Conservation (phyloP, 1,140 invertebrate genomes). For the Drosophila mayri region DNA sequence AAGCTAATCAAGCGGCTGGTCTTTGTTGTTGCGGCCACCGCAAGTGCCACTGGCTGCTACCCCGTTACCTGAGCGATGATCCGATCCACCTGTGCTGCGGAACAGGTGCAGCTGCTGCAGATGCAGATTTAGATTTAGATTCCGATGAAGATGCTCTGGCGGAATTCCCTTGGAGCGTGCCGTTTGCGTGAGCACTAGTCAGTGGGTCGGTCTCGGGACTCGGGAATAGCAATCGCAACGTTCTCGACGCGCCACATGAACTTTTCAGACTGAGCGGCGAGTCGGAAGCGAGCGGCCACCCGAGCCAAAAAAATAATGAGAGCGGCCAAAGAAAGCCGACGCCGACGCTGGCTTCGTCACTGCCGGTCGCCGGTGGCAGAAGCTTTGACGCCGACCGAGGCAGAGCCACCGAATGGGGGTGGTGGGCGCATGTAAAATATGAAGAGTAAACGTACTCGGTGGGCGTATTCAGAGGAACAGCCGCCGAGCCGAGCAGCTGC, state of each 20-base stretch:
- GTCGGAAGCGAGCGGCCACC: conserved; percentile 47
- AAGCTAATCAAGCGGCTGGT: conserved; percentile 33
- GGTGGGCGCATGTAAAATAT: conserved; percentile 33
- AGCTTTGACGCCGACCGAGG: conserved; percentile 15
- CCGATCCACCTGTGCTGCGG: conserved; percentile 23
- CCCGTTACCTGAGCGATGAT: conserved; percentile 32
- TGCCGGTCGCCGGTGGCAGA: conserved; percentile 57
- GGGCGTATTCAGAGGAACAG: conserved; percentile 10
- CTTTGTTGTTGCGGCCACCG: conserved; percentile 15
- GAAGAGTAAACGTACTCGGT: not conserved
- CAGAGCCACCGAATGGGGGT: conserved; percentile 2
- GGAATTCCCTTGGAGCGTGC: conserved; percentile 34
- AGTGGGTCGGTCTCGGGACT: conserved; percentile 22
- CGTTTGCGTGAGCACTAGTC: conserved; percentile 36
- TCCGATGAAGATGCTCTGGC: conserved; percentile 52
- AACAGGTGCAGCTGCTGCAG: conserved; percentile 37
- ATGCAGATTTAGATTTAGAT: conserved; percentile 26
- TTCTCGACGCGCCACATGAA: conserved; percentile 76
- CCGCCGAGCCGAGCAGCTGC: conserved; percentile 1
- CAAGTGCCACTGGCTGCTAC: conserved; percentile 9
- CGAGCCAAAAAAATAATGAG: conserved; percentile 49
- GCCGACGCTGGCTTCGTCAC: conserved; percentile 13
- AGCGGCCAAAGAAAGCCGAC: conserved; percentile 51
- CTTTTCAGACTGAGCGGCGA: conserved; percentile 72
- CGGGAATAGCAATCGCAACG: conserved; percentile 55